Evolutionary conservation across 2,888 invertebrate species (phyloP).

Genomic region (Agelastica alni): DNA sequence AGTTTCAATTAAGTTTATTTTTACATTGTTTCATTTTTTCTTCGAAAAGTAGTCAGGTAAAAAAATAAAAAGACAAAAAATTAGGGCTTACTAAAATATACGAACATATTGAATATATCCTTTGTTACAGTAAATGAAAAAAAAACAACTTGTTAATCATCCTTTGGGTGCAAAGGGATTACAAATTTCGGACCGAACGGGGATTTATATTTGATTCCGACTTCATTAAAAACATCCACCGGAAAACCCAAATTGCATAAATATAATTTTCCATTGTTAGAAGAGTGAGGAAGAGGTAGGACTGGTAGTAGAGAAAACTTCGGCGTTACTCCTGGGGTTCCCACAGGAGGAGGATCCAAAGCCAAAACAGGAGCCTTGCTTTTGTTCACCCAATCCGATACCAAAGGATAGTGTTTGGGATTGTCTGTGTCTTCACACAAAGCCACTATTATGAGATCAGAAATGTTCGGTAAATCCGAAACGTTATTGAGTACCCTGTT

Average conservation of each 20-base stretch:
- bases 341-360: slow-evolving; percentile 74
- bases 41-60: no score
- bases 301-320: slow-evolving; percentile 75
- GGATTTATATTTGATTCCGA: slow-evolving; percentile 78
- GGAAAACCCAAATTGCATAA: slow-evolving; percentile 86
- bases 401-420: slow-evolving; percentile 57
- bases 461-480: slow-evolving; percentile 57
- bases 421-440: slow-evolving; percentile 58
- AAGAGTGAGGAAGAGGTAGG: slow-evolving; percentile 68
- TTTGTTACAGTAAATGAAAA: no score
- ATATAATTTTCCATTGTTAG: slow-evolving; percentile 74
- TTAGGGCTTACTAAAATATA: no score
- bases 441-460: slow-evolving; percentile 63
- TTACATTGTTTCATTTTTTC: no score
- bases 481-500: slow-evolving; percentile 63
- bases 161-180: slow-evolving; percentile 67
- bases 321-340: slow-evolving; percentile 62
- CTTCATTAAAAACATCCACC: slow-evolving; percentile 72
- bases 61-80: no score
- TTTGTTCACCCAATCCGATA: slow-evolving; percentile 71
- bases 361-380: slow-evolving; percentile 75
- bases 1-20: no score
- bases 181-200: slow-evolving; percentile 85
- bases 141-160: no score
- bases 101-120: no score